Conservation (phyloP, 2,113 vertebrate genomes). For the Trachemys scripta region DNA sequence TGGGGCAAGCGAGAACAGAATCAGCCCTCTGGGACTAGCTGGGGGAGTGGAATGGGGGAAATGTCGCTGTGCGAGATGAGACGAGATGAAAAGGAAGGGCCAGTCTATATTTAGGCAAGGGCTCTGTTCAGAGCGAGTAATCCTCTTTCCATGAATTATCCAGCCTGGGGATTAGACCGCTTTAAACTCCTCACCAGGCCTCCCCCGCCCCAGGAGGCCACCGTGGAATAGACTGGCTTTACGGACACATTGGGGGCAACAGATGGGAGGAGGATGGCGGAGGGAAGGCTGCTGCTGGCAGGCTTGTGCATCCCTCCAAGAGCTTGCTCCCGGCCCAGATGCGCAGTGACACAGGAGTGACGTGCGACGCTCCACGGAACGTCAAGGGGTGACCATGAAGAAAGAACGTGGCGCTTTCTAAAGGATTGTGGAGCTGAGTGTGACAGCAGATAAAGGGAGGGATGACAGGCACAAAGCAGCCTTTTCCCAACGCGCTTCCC, state of each 20-base stretch:
- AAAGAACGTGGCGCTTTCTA: conserved; percentile 44
- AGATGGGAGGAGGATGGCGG: not conserved
- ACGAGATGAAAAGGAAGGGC: conserved; percentile 71
- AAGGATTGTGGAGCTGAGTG: not conserved
- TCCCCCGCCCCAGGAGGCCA: not conserved
- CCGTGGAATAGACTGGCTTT: not conserved
- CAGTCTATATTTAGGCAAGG: conserved; percentile 91
- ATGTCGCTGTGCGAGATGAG: fast-evolving
- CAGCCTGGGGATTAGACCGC: conserved; percentile 88
- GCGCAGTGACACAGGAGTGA: conserved; percentile 31
- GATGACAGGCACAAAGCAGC: conserved; percentile 17
- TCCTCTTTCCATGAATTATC: conserved; percentile 94
- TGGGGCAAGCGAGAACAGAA: not conserved
- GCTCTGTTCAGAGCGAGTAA: conserved; percentile 89
- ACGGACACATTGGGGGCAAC: not conserved
- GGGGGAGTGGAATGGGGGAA: not conserved
- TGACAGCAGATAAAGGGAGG: conserved; percentile 60
- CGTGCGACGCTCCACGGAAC: not conserved
- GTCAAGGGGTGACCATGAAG: conserved; percentile 11
- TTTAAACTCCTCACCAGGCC: conserved; percentile 76
- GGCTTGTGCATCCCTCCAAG: not conserved
- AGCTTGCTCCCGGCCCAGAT: not conserved
- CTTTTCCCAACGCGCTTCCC: conserved; percentile 29
- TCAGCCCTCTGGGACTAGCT: not conserved
- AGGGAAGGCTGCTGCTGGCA: conserved; percentile 20